Percentiles rank a stretch among this genome's conserved stretches.
phyloP scores from a whole-genome alignment of 92 coral and sea anemone species.

The Nematostella vectensis region DNA sequence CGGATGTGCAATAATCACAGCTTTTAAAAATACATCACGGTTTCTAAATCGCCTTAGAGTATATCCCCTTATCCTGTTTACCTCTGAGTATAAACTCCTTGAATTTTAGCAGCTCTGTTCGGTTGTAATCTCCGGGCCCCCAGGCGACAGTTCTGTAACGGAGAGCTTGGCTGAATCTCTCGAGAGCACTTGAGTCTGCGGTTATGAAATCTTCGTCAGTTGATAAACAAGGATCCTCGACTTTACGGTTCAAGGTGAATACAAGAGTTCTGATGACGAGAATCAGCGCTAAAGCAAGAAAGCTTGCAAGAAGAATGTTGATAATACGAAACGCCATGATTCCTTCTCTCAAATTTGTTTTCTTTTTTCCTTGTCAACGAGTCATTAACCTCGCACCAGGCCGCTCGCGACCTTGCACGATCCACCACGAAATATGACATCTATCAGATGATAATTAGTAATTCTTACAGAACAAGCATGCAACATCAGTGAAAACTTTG shows the following conservation, averaged over 20 bases:
- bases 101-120: constrained; percentile 51
- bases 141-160: constrained; percentile 60
- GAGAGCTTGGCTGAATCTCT: constrained; percentile 61
- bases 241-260: constrained; percentile 25
- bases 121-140: constrained; percentile 40
- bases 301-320: constrained; percentile 11
- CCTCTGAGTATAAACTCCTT: constrained; percentile 61
- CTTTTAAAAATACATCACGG: too few relatives aligned
- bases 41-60: too few relatives aligned
- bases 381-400: too few relatives aligned
- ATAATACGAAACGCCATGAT: constrained; percentile 15
- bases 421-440: too few relatives aligned
- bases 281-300: constrained; percentile 22
- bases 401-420: too few relatives aligned
- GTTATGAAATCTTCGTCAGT: constrained; percentile 46
- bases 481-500: too few relatives aligned
- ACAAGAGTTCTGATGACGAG: constrained; percentile 50
- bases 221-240: constrained; percentile 39
- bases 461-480: too few relatives aligned
- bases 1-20: too few relatives aligned
- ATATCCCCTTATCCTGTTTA: too few relatives aligned
- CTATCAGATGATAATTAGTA: too few relatives aligned
- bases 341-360: too few relatives aligned
- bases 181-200: constrained; percentile 33
- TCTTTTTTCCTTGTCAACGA: too few relatives aligned